These are phyloP conservation scores for Odiellus spinosus DNA, from an alignment of 2,888 invertebrate species.

Conservation along the genomic window DNA sequence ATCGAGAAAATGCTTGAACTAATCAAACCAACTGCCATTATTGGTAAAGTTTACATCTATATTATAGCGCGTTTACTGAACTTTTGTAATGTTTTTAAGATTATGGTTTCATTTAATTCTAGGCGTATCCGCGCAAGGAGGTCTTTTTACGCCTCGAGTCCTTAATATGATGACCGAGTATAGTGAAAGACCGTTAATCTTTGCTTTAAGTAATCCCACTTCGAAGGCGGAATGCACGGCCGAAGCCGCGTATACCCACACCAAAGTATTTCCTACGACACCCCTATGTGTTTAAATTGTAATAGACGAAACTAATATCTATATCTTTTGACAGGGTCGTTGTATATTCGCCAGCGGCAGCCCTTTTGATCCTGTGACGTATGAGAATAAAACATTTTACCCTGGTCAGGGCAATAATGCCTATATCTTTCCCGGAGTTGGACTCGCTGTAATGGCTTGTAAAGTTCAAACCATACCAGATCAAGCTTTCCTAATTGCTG, in stretches of 20 bases:
- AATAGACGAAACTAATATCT: no score
- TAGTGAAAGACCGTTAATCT: constrained; percentile 78
- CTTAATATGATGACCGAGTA: constrained; percentile 66
- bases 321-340: constrained; percentile 47
- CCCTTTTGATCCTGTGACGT: constrained; percentile 72
- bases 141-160: constrained; percentile 81
- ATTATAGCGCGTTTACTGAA: no score
- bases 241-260: constrained; percentile 77
- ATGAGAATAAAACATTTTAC: constrained; percentile 58
- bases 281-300: not conserved
- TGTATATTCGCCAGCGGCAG: constrained; percentile 91
- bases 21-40: constrained; percentile 74
- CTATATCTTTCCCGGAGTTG: constrained; percentile 89
- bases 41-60: constrained; percentile 53
- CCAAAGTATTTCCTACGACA: constrained; percentile 42
- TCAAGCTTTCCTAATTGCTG: constrained; percentile 81
- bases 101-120: no score
- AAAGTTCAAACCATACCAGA: constrained; percentile 77
- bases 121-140: constrained; percentile 84
- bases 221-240: constrained; percentile 99
- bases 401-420: constrained; percentile 98
- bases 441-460: constrained; percentile 79
- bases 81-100: no score
- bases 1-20: constrained; percentile 61
- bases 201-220: constrained; percentile 96